Percentiles rank a stretch among this genome's conserved stretches.
Conservation (phyloP, 2,797 vertebrate genomes). For the Melanotaenia pygmaea region DNA sequence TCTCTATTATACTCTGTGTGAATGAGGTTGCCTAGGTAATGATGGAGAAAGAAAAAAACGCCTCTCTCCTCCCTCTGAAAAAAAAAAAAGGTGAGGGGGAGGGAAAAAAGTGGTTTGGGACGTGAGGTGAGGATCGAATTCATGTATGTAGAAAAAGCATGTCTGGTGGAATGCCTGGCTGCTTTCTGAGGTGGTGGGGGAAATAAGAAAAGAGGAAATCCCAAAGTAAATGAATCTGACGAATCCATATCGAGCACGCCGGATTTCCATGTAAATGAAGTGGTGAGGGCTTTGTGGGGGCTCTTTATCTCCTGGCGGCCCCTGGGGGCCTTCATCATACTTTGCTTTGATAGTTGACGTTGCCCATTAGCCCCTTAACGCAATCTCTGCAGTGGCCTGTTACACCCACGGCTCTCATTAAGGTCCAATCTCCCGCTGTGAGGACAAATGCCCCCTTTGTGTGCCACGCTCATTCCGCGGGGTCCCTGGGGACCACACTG, state of each 20-base stretch:
- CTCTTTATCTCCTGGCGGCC: constrained; percentile 67
- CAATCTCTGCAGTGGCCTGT: constrained; percentile 65
- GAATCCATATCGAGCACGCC: constrained; percentile 81
- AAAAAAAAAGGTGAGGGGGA: constrained; percentile 52
- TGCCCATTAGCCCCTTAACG: constrained; percentile 74
- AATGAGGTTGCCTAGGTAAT: constrained; percentile 88
- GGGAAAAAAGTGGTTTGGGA: constrained; percentile 63
- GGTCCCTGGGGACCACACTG: constrained; percentile 64
- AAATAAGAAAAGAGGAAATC: constrained; percentile 69
- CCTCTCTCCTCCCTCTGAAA: constrained; percentile 72
- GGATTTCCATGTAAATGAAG: constrained; percentile 85
- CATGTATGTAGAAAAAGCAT: constrained; percentile 74
- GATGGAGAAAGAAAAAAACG: constrained; percentile 83
- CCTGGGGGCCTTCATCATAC: constrained; percentile 72
- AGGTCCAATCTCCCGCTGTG: constrained; percentile 75
- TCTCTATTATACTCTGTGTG: constrained; percentile 84
- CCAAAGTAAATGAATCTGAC: constrained; percentile 84
- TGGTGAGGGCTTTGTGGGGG: constrained; percentile 50
- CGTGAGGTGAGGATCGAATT: constrained; percentile 71
- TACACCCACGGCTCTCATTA: constrained; percentile 79
- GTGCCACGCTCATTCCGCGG: constrained; percentile 70
- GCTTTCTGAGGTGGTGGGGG: constrained; percentile 57
- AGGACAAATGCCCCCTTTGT: constrained; percentile 83
- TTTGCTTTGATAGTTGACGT: constrained; percentile 81
- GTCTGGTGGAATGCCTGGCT: constrained; percentile 68